These are phyloP conservation scores for Pyxicephalus adspersus DNA, from an alignment of 2,113 vertebrate genomes.

Conservation along the genomic window DNA sequence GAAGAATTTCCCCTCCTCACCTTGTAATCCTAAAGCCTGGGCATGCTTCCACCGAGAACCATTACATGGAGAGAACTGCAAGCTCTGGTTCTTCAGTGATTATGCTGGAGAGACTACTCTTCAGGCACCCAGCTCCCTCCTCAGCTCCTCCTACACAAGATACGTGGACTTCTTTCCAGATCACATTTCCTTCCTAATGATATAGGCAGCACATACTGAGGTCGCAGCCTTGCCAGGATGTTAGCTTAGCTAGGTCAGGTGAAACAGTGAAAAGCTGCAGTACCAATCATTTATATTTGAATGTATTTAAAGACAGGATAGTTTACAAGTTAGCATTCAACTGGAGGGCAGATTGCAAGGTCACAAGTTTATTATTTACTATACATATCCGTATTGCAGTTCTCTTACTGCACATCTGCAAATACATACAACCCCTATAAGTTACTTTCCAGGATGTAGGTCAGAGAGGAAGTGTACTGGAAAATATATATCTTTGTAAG, in stretches of 20 bases:
- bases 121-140: constrained; percentile 27
- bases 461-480: no score
- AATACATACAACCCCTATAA: no score
- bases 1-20: constrained; percentile 33
- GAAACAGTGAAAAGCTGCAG: neutral
- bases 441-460: no score
- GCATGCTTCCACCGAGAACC: constrained; percentile 24
- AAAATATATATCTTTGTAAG: no score
- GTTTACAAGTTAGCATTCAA: neutral
- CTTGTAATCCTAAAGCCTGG: constrained; percentile 8
- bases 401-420: no score
- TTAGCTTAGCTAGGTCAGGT: constrained; percentile 34
- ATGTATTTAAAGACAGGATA: neutral
- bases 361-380: no score
- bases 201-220: neutral
- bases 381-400: no score
- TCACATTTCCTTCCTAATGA: constrained; percentile 59
- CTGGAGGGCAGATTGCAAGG: no score
- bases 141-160: constrained; percentile 59
- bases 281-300: no score
- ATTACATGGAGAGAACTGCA: constrained; percentile 20
- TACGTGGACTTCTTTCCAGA: constrained; percentile 55
- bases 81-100: constrained; percentile 29
- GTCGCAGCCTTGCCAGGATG: constrained; percentile 52
- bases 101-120: constrained; percentile 46